A percentile compares a stretch with the other conserved stretches of the same genome.
Evolutionary conservation across 2,113 vertebrate genomes (phyloP).

Genomic region (Chrysemys picta): DNA sequence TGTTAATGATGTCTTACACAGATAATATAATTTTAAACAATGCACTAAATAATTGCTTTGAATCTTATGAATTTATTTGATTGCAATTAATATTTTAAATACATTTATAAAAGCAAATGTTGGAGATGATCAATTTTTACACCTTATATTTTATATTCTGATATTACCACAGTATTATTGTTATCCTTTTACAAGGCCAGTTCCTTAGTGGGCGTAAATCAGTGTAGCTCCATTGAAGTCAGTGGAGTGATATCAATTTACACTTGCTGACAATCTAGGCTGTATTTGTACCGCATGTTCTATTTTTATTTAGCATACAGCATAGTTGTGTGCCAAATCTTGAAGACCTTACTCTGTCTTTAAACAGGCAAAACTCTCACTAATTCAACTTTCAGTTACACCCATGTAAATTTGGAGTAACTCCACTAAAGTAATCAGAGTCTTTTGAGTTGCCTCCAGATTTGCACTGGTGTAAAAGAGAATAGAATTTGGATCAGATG

Average conservation of each 20-base stretch:
- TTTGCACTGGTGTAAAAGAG: neutral
- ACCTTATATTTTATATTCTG: neutral
- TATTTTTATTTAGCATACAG: neutral
- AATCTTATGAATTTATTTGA: neutral
- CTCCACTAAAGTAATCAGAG: neutral
- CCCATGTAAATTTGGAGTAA: neutral
- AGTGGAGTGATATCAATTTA: neutral
- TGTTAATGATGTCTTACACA: neutral
- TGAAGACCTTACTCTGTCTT: neutral
- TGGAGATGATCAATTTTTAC: neutral
- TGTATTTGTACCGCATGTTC: fast-evolving
- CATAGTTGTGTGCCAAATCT: neutral
- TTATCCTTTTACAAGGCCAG: neutral
- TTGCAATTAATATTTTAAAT: neutral
- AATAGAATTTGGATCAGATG: neutral
- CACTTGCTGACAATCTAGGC: neutral
- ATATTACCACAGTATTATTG: neutral
- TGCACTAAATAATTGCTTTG: neutral
- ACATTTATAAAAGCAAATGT: neutral
- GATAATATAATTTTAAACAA: neutral
- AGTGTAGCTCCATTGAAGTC: neutral
- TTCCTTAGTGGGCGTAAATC: neutral
- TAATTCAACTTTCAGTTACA: neutral
- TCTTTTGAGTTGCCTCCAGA: neutral
- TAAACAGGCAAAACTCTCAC: neutral